Evolutionary conservation across 2,797 vertebrate genomes (phyloP).

Genomic region (Onychomys leucogaster): DNA sequence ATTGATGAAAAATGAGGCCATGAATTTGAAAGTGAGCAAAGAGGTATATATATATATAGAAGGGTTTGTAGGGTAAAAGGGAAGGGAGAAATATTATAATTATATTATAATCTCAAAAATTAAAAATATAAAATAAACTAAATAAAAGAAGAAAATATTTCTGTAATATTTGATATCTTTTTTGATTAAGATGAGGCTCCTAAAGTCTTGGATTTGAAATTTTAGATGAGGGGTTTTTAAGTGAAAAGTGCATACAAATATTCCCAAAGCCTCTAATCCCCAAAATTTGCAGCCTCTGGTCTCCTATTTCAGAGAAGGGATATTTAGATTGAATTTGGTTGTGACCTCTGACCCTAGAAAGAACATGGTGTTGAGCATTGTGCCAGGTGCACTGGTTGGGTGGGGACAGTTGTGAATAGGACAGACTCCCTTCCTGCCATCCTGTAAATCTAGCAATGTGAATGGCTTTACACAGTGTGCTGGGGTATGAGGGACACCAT

Average conservation of each 20-base stretch:
- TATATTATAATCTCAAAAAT: background rate
- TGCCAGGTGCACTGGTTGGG: no score
- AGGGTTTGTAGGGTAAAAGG: background rate
- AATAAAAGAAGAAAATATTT: background rate
- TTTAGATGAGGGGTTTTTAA: background rate
- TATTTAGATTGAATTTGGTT: background rate
- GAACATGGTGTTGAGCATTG: background rate
- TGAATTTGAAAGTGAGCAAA: background rate
- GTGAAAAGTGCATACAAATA: background rate
- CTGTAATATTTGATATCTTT: background rate
- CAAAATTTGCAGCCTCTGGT: background rate
- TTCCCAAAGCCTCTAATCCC: background rate
- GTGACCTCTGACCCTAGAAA: background rate
- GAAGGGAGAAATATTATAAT: background rate
- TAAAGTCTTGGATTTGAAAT: background rate
- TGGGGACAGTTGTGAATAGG: background rate
- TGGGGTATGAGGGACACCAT: accelerated
- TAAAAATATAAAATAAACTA: background rate
- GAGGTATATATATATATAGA: background rate
- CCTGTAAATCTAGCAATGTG: background rate
- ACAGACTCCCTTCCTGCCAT: background rate
- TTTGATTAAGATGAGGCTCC: background rate
- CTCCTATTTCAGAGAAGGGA: background rate
- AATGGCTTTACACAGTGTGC: background rate
- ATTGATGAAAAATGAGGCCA: background rate